These are phyloP conservation scores for Acrobasis repandana DNA, from an alignment of 2,888 invertebrate genomes.

Conservation along the genomic window DNA sequence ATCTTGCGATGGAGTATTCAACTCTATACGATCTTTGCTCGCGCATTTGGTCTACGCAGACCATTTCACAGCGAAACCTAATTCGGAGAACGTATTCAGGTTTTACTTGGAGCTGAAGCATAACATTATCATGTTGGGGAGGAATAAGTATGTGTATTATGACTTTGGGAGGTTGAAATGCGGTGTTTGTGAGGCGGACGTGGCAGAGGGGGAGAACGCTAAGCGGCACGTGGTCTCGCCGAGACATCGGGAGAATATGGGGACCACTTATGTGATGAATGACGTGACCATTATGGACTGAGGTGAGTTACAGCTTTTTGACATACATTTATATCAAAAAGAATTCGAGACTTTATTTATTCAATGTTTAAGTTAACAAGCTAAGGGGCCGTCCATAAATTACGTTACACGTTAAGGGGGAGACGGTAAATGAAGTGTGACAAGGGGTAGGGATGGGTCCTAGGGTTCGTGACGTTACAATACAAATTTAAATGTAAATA, in stretches of 20 bases:
- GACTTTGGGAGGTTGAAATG: conserved; percentile 68
- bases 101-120: conserved; percentile 75
- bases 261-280: conserved; percentile 69
- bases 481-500: too few relatives aligned
- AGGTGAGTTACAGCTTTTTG: conserved; percentile 46
- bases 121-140: conserved; percentile 67
- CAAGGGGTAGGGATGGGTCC: too few relatives aligned
- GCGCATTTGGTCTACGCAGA: conserved; percentile 69
- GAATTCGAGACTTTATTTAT: too few relatives aligned
- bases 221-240: conserved; percentile 70
- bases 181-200: conserved; percentile 67
- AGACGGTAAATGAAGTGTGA: too few relatives aligned
- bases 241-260: conserved; percentile 73
- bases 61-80: conserved; percentile 60
- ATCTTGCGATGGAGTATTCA: conserved; percentile 60
- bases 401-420: too few relatives aligned
- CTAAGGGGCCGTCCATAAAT: too few relatives aligned
- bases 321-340: not conserved
- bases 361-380: too few relatives aligned
- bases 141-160: conserved; percentile 72
- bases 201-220: conserved; percentile 68
- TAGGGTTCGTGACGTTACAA: too few relatives aligned
- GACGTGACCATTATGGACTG: conserved; percentile 64
- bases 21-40: conserved; percentile 64
- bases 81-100: conserved; percentile 67